These are phyloP conservation scores for Bradypodion pumilum DNA, from an alignment of 2,797 vertebrate species.

Conservation along the genomic window DNA sequence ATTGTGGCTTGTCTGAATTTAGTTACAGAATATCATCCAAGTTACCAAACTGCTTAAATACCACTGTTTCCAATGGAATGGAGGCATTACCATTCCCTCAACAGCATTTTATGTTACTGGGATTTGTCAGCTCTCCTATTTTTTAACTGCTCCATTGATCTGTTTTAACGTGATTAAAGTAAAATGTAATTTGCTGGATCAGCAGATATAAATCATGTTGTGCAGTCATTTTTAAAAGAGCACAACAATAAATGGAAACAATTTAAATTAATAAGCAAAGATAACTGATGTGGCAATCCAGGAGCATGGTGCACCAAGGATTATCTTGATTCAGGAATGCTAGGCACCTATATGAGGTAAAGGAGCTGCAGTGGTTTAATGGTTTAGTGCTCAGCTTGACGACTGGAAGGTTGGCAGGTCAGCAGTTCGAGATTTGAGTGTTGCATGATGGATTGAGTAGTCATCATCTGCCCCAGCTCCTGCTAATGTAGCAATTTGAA, in stretches of 20 bases:
- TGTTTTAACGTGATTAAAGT: constrained; percentile 29
- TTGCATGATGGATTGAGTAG: too few relatives aligned
- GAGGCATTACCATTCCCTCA: neutral
- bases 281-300: constrained; percentile 51
- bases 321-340: neutral
- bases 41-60: neutral
- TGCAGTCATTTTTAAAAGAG: constrained; percentile 38
- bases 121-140: neutral
- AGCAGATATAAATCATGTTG: constrained; percentile 15
- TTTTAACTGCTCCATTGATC: neutral
- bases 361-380: too few relatives aligned
- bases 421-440: too few relatives aligned
- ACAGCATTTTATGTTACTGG: neutral
- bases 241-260: constrained; percentile 47
- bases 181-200: constrained; percentile 15
- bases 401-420: too few relatives aligned
- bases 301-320: neutral
- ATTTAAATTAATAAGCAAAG: constrained; percentile 57
- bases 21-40: neutral
- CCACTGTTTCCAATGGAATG: neutral
- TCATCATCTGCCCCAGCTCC: too few relatives aligned
- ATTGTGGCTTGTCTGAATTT: neutral
- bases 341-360: constrained; percentile 28
- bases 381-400: too few relatives aligned
- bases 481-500: too few relatives aligned